These are phyloP conservation scores for Serripes groenlandicus DNA, from an alignment of 2,888 invertebrate species.

Conservation along the genomic window DNA sequence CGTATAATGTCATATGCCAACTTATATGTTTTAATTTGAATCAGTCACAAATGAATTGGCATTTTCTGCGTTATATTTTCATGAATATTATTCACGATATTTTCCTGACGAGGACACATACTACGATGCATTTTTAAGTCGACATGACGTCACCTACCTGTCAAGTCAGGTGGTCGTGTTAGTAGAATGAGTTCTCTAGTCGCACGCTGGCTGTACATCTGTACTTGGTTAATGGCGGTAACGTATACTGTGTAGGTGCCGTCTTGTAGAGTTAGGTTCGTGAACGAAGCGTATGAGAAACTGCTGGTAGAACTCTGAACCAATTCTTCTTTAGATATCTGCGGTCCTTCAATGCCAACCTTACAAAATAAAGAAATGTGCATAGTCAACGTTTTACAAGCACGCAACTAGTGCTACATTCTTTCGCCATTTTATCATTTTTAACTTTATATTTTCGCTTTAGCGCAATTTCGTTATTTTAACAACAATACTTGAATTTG, in stretches of 20 bases:
- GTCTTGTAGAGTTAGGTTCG: slow-evolving; percentile 24
- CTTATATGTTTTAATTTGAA: too few relatives aligned
- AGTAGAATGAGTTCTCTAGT: slow-evolving; percentile 9
- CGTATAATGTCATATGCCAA: not conserved
- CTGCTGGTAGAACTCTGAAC: slow-evolving; percentile 23
- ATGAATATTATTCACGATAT: too few relatives aligned
- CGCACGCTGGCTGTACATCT: slow-evolving; percentile 34
- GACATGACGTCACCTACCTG: slow-evolving; percentile 25
- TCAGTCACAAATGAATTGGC: too few relatives aligned
- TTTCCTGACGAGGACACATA: not conserved
- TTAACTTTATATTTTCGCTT: not conserved
- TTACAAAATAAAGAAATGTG: not conserved
- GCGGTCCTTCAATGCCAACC: slow-evolving; percentile 29
- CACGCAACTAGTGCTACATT: not conserved
- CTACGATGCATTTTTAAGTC: too few relatives aligned
- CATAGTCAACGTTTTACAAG: not conserved
- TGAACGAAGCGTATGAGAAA: slow-evolving; percentile 39
- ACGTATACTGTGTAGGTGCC: slow-evolving; percentile 46
- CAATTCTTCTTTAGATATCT: slow-evolving; percentile 9
- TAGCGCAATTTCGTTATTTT: not conserved
- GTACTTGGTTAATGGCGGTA: slow-evolving; percentile 39
- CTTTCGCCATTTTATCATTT: not conserved
- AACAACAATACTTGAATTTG: not conserved
- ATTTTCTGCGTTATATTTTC: too few relatives aligned
- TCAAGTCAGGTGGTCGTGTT: slow-evolving; percentile 24